phyloP scores from a whole-genome alignment of 2,113 vertebrate genomes.

The Boulengeromyrus knoepffleri region DNA sequence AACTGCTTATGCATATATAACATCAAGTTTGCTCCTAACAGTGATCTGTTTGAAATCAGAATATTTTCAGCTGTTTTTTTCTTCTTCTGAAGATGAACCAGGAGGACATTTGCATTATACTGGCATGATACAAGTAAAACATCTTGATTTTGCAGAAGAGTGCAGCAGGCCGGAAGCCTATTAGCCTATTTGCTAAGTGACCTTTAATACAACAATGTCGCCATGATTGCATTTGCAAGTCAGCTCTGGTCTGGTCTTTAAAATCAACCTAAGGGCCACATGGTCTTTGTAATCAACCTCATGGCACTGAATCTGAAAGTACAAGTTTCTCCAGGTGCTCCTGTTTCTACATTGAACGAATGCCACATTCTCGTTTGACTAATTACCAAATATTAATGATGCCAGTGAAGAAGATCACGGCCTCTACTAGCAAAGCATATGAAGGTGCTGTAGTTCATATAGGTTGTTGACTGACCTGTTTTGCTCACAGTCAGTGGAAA shows the following conservation, averaged over 20 bases:
- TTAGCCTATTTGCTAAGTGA: conserved; percentile 24
- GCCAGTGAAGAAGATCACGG: not conserved
- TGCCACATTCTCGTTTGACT: not conserved
- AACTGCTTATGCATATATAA: not conserved
- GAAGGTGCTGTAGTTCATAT: not conserved
- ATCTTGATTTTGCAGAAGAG: conserved; percentile 14
- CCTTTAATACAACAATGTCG: conserved; percentile 17
- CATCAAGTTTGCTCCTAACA: not conserved
- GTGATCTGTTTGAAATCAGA: not conserved
- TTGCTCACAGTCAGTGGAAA: not conserved
- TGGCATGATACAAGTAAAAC: conserved; percentile 3
- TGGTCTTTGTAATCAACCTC: conserved; percentile 22
- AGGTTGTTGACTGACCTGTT: not conserved
- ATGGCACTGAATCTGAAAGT: not conserved
- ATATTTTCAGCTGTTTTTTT: not conserved
- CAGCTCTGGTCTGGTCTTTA: conserved; percentile 15
- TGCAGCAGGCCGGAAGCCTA: conserved; percentile 13
- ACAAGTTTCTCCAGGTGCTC: not conserved
- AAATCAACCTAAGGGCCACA: conserved; percentile 29
- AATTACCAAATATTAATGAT: not conserved
- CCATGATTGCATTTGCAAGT: conserved; percentile 36
- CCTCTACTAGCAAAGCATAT: not conserved
- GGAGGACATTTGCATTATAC: not conserved
- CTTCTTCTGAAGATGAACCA: not conserved
- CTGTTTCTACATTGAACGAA: not conserved